Evolutionary conservation across 2,113 vertebrate genomes (phyloP), one percentile per base, ranked within the genome.

Genomic region (Amphilophus citrinellus): DNA sequence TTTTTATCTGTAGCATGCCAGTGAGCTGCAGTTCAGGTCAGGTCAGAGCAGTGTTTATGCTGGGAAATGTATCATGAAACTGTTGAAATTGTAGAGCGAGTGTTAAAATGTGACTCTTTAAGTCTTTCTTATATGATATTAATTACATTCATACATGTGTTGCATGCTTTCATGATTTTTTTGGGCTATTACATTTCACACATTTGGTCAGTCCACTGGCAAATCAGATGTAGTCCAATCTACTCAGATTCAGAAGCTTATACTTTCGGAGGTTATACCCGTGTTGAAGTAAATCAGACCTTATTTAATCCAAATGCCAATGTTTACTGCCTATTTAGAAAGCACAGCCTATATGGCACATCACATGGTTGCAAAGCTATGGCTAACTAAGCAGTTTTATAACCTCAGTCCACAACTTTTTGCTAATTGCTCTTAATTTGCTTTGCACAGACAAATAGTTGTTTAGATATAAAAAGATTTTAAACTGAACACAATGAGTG

Each of bases 1-100:
- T 14, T 57, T 88, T 87, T 58, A 76, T 84, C 53, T 59, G 18
- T n/a, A 56, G 78, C 18, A 5, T 65, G 82, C 85, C 44, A 71
- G 24, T 60, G 59, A 88, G 59, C 60, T 37, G 11, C 6, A 42
- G 79, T 39, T 10, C 17, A 35, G 10, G 30, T 32, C 42, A 2
- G 32, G 76, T 78, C 76, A 61, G 17, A 44, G 58, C 27, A 0
- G 9, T 50, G 39, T 61, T 50, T 5, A 50, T 42, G 0, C 15
- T 50, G 17, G 50, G 14, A 50, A 73, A 73, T 56, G 53, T 35
- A n/a, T 27, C 32, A n/a, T 73, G 47, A 32, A 73, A 56, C n/a
- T 18, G 47, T 14, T 73, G 68, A 9, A 56, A 73, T 9, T 73
- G 47, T 73, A 56, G 47, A 50, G 27, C n/a, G 2, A 27, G 17